A percentile compares a stretch with the other conserved stretches of the same genome.
phyloP scores from a whole-genome alignment of 2,797 vertebrate species.

The Hozukius guyotensis region DNA sequence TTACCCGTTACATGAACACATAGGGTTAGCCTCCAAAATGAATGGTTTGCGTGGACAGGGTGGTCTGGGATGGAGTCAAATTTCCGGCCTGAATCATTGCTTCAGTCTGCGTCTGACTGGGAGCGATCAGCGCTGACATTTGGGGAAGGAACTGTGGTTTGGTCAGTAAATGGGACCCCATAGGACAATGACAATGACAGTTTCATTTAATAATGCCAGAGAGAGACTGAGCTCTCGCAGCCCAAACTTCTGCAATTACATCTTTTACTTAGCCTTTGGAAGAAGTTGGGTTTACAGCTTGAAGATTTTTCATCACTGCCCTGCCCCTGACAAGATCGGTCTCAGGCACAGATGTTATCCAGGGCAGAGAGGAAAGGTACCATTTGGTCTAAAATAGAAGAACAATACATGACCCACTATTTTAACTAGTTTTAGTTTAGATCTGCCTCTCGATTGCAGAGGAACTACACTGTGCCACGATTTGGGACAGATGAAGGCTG shows the following conservation, averaged over 20 bases:
- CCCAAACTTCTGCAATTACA: slow-evolving; percentile 3
- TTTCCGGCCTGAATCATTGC: background rate
- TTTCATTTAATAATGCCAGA: slow-evolving; percentile 22
- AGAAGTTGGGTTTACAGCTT: background rate
- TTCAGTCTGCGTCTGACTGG: background rate
- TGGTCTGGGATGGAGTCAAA: background rate
- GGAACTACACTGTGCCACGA: fast-evolving
- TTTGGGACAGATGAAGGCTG: background rate
- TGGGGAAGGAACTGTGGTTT: background rate
- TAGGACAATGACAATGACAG: slow-evolving; percentile 7
- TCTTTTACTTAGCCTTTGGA: background rate
- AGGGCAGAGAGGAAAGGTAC: background rate
- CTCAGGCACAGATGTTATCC: slow-evolving; percentile 5
- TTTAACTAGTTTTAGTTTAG: background rate
- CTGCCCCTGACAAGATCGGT: background rate
- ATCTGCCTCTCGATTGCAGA: background rate
- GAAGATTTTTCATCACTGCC: background rate
- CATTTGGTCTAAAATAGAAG: slow-evolving; percentile 9
- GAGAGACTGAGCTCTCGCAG: background rate
- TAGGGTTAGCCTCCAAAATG: background rate
- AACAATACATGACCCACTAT: background rate
- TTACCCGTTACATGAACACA: background rate
- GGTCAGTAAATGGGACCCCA: slow-evolving; percentile 19
- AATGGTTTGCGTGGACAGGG: background rate
- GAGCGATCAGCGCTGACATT: slow-evolving; percentile 13